Base-by-base conservation (phyloP, 2,797 vertebrate species). In the Sebastes cheni region DNA sequence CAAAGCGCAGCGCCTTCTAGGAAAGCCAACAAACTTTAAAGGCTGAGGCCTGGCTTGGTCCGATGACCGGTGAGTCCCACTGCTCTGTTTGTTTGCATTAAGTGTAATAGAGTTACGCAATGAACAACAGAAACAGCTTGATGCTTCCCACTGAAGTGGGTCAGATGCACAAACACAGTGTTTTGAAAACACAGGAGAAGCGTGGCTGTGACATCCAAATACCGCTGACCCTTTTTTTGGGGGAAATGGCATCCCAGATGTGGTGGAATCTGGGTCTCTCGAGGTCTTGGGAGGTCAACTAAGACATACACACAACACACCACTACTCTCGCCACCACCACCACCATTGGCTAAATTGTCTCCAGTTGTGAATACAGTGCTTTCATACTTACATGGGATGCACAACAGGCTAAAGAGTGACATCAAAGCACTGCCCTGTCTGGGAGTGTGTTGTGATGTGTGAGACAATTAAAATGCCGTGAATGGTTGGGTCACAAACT, bases 131-230 rank as follows among this genome's bases (percentile, higher is more conserved):
- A 87, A 83, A 89, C 92, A 93, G 89, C 87, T 85, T 91, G 89
- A 85, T 30, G 86, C 83, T 92, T 93, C 90, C 89, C 91, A 85
- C 86, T 82, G 86, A 90, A 93, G 72, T 86, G 81, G 89, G 86
- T 88, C 84, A 89, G 67, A 72, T 73, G 1, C 72, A 79, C 83
- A 85, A 88, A 89, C 81, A 3, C 52, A 36, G 87, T 94, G 83
- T 91, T 91, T 93, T 94, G 83, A 93, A 92, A 95, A 93, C 90
- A 91, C 66, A 22, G 78, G 36, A 83, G 80, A 92, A 90, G 85
- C 86, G 16, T 92, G 84, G 85, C 71, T 70, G 79, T 92, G 93
- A 89, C 80, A 74, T 90, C 91, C 90, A 90, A 92, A 89, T 82
- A 87, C 83, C 83, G 83, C 84, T 86, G 85, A 88, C 90, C 88